A percentile compares a stretch with the other conserved stretches of the same genome.
Evolutionary conservation across 2,113 vertebrate species (phyloP).

Genomic region (Crotalus tigris): DNA sequence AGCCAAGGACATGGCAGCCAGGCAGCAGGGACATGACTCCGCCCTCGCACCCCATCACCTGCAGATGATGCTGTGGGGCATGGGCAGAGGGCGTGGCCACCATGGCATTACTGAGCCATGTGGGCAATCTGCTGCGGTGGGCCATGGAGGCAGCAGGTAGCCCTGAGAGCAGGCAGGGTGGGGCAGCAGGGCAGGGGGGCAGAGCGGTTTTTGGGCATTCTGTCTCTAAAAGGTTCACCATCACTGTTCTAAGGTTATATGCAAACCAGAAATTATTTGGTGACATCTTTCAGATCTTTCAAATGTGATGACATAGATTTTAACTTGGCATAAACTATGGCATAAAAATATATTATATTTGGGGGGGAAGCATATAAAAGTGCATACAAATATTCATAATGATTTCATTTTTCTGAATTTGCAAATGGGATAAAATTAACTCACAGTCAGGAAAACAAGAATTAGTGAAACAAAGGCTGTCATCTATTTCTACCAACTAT

Average conservation of each 20-base stretch:
- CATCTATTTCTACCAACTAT: neutral
- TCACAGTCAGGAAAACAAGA: neutral
- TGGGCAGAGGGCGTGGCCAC: no score
- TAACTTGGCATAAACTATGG: neutral
- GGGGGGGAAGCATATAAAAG: neutral
- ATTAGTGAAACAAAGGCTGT: neutral
- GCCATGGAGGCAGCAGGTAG: no score
- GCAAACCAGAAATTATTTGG: neutral
- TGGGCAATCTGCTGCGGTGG: no score
- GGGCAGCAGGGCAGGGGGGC: no score
- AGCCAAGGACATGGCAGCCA: no score
- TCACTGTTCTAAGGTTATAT: neutral
- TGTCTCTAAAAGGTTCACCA: no score
- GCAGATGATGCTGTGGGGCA: no score
- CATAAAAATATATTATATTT: neutral
- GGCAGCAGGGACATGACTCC: no score
- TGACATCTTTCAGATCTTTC: neutral
- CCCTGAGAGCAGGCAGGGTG: no score
- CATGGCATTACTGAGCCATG: no score
- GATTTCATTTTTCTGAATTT: neutral
- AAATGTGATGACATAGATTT: neutral
- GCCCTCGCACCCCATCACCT: accelerated
- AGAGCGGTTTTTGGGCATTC: no score
- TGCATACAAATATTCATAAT: neutral
- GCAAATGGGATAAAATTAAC: neutral